These are phyloP conservation scores for Upupa epops DNA, from an alignment of 2,113 vertebrate species.

Conservation along the genomic window DNA sequence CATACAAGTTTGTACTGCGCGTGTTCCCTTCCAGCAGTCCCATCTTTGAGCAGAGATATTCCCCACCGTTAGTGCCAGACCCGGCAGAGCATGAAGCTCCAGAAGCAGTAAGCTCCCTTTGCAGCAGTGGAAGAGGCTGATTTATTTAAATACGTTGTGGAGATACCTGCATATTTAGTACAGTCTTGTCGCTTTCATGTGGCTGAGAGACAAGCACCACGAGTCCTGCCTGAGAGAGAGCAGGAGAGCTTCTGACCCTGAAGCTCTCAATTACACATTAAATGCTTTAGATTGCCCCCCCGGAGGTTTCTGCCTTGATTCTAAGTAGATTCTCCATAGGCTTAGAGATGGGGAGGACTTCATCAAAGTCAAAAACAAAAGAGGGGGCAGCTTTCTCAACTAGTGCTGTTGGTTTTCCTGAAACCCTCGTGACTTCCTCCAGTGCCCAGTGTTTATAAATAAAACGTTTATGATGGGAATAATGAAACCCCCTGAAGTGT, in stretches of 20 bases:
- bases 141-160: constrained; percentile 61
- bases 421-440: background rate
- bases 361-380: constrained; percentile 32
- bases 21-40: background rate
- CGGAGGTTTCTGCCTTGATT: constrained; percentile 65
- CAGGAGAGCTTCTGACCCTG: constrained; percentile 66
- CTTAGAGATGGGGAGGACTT: constrained; percentile 58
- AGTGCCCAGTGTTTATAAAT: constrained; percentile 20
- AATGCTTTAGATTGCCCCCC: constrained; percentile 62
- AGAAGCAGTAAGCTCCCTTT: constrained; percentile 52
- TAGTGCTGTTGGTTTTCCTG: constrained; percentile 14
- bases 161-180: constrained; percentile 61
- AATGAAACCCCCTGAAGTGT: background rate
- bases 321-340: constrained; percentile 67
- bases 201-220: constrained; percentile 59
- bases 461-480: background rate
- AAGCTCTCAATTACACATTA: constrained; percentile 67
- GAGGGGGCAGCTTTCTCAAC: background rate
- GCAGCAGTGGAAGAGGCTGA: constrained; percentile 19
- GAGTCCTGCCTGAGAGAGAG: constrained; percentile 65
- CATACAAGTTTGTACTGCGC: background rate
- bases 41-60: background rate
- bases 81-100: constrained; percentile 32
- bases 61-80: constrained; percentile 30
- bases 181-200: constrained; percentile 2